A percentile compares a stretch with the other conserved stretches of the same genome.
Conservation (phyloP, 2,888 invertebrate genomes). For the Calephelis perditalis region DNA sequence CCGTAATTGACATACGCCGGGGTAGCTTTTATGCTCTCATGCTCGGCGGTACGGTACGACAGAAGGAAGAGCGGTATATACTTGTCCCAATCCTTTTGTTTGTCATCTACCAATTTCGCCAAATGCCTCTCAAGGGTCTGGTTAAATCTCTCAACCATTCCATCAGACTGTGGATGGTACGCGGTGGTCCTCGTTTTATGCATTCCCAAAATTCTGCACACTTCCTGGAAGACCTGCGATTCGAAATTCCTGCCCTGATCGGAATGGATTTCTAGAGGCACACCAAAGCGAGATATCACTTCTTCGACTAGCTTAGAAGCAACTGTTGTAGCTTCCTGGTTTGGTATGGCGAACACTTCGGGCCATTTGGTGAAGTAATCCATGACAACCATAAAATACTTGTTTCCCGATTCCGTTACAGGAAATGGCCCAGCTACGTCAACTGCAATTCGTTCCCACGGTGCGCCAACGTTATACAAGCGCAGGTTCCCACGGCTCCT, state of each 20-base stretch:
- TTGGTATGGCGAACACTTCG: neutral
- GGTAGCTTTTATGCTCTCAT: neutral
- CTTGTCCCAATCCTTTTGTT: constrained; percentile 5
- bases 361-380: neutral
- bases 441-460: neutral
- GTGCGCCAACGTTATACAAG: neutral
- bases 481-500: too few relatives aligned
- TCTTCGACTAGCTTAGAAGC: neutral
- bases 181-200: constrained; percentile 5
- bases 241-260: neutral
- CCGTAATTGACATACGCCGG: neutral
- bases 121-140: constrained; percentile 5
- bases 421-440: neutral
- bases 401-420: neutral
- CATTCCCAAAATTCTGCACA: constrained; percentile 3
- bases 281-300: neutral
- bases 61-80: constrained; percentile 4
- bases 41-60: neutral
- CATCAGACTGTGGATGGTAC: neutral
- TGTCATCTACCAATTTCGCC: neutral
- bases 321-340: neutral
- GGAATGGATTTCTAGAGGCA: neutral
- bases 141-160: constrained; percentile 10
- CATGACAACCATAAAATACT: neutral
- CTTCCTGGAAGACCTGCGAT: neutral